phyloP scores from a whole-genome alignment of 2,113 vertebrate species.

The human region DNA sequence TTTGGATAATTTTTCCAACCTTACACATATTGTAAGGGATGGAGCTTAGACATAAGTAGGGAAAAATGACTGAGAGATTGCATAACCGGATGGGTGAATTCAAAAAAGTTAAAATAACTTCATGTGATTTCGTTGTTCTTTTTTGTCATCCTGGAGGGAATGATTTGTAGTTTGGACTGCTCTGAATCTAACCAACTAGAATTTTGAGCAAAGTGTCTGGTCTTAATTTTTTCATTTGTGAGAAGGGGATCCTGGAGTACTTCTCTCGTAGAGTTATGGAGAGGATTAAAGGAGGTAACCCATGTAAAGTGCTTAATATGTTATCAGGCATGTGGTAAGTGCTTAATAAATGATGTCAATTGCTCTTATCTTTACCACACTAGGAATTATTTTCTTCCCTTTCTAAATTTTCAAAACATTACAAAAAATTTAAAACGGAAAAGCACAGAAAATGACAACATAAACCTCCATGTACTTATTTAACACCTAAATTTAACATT shows the following conservation, averaged over 20 bases:
- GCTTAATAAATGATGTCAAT: not conserved
- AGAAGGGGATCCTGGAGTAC: not conserved
- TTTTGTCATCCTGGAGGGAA: not conserved
- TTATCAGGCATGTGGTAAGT: not conserved
- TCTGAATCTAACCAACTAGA: not conserved
- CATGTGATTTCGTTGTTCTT: not conserved
- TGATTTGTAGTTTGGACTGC: not conserved
- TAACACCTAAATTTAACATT: not conserved
- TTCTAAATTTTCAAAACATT: not conserved
- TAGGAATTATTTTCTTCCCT: not conserved
- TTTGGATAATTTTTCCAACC: not conserved
- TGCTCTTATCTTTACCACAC: not conserved
- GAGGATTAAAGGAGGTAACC: not conserved
- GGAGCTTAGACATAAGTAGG: not conserved
- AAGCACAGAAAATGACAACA: not conserved
- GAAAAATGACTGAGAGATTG: not conserved
- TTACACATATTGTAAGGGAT: not conserved
- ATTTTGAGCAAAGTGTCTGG: not conserved
- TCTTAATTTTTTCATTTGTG: not conserved
- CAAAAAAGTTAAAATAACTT: not conserved
- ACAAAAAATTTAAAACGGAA: not conserved
- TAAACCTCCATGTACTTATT: not conserved
- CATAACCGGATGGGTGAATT: not conserved
- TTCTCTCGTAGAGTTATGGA: not conserved
- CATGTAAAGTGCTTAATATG: not conserved